Conservation (phyloP, 2,113 vertebrate genomes). For the Tupaia tana region DNA sequence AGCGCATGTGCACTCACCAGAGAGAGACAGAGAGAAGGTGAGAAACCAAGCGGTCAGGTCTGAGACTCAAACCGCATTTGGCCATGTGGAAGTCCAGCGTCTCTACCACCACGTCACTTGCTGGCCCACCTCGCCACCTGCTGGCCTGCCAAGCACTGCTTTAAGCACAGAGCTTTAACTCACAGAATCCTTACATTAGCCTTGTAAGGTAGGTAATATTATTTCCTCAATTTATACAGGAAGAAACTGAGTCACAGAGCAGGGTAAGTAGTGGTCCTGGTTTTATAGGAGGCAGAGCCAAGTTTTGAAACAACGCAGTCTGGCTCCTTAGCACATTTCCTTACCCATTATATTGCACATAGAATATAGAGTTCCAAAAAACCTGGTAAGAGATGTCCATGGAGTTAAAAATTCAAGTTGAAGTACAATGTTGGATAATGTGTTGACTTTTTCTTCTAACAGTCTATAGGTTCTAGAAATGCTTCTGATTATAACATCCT, state of each 20-base stretch:
- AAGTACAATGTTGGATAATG: background rate
- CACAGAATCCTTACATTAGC: background rate
- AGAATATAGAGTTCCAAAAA: background rate
- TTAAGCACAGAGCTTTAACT: background rate
- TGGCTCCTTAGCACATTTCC: background rate
- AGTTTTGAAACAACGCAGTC: background rate
- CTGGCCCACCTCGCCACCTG: no score
- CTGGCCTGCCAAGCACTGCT: background rate
- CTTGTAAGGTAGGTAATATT: background rate
- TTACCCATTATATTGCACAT: background rate
- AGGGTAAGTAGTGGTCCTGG: background rate
- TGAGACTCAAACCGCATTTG: no score
- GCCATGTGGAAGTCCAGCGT: no score
- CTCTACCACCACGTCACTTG: no score
- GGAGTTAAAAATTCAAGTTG: conserved; percentile 11
- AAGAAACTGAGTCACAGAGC: background rate
- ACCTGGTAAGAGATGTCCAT: background rate
- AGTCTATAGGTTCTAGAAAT: background rate
- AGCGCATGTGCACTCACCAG: no score
- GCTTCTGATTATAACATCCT: background rate
- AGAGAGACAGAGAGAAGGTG: no score
- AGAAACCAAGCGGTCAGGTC: no score
- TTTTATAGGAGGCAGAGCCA: background rate
- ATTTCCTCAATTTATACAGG: background rate
- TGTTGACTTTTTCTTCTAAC: background rate